Base-by-base conservation (phyloP, 2,888 invertebrate species). In the Villa cingulata region DNA sequence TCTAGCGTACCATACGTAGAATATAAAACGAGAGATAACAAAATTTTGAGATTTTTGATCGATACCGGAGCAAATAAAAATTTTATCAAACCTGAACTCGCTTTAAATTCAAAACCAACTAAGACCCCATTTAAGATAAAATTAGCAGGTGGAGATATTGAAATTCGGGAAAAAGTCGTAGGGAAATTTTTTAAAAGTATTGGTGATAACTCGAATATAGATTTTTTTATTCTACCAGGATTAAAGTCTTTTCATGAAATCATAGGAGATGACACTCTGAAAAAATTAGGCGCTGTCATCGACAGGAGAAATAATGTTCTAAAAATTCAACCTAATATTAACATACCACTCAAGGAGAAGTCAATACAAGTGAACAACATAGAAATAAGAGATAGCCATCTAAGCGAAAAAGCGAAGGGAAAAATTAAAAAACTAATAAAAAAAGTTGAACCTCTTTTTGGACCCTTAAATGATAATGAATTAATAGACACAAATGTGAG, bases 21-120 rank as follows among this genome's bases (percentile, higher is more conserved):
- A n/a, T 40, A 39, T 34, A 10, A 20, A 27, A 47, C 47, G 10
- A 37, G 27, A 18, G 38, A 51, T 6, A 37, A 43, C 5, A 38
- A 42, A n/a, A 37, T 36, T n/a, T 32, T 48, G 10, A 48, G 48
- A 5, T 47, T 49, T 27, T 19, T 49, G 15, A 36, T 50, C 40
- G 41, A 50, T 20, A 50, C 44, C 4, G 32, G 50, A n/a, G 42
- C 45, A 5, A 50, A 48, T 36, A 50, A 45, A 18, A 45, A 48
- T 43, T 40, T 49, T 37, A 41, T 52, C 10, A 50, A 23, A 38
- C 43, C 42, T 19, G 37, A 45, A 38, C 15, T 52, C 5, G 44
- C 45, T 10, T 6, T 15, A 16, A 43, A 27, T 27, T 14, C 42
- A 9, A 43, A 39, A 39, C 17, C 34, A n/a, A 37, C 40, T 17